Evolutionary conservation across 1,140 invertebrate genomes (phyloP), one percentile per base, ranked within the genome.

Genomic region (Lasaia peninsularis): DNA sequence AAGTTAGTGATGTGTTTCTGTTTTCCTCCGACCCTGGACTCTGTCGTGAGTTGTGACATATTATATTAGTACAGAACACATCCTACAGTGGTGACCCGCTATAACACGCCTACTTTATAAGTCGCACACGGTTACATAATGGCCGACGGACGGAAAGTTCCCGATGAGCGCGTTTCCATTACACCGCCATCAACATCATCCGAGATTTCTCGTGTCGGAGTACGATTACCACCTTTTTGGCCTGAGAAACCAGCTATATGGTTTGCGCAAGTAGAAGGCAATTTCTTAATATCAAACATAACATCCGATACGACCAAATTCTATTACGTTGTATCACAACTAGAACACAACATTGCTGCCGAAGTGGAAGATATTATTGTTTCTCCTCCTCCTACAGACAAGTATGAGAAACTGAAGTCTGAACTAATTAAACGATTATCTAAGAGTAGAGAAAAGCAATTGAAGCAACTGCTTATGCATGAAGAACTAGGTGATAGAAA

Each of bases 151-250:
- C 21, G 5, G 2, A 5, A 24, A 5, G 21, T 2, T 24, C 2
- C 2, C 21, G 21, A 24, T 24, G 21, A 24, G 21, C 21, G 21
- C 21, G 21, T 24, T 24, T 24, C 21, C 21, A 24, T 5, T 5
- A 5, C 21, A 24, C 21, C 21, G 21, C 21, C 21, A 5, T 24
- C 21, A n/a, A 56, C 21, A 48, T 40, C 54, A 31, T 56, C 54
- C 55, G 55, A 49, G 11, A 49, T 57, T 57, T 33, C 2, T 57
- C 55, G 55, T 14, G 44, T 57, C 28, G 55, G 55, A 32, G 40
- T 57, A 11, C 40, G 55, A 11, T 37, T 49, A 12, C 55, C 55
- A 33, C 40, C 55, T 11, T 57, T 57, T 49, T 57, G 40, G 55
- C 16, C 44, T 5, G 55, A 49, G 12, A 40, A 57, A 57, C 40